These are phyloP conservation scores for Zaprionus capensis DNA, from an alignment of 1,140 invertebrate species.

Conservation along the genomic window DNA sequence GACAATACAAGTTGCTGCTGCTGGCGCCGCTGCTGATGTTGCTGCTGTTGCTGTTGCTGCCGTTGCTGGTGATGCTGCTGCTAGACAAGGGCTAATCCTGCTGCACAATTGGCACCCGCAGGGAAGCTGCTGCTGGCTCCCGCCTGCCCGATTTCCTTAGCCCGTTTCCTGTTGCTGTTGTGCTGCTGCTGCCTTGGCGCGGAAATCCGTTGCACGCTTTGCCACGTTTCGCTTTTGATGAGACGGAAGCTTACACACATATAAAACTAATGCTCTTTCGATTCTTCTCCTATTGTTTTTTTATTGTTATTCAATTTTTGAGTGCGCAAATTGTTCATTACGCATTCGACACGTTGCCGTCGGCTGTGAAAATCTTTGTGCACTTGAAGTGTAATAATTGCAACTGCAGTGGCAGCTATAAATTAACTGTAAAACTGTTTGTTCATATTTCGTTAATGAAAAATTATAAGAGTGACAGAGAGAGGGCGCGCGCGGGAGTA, in stretches of 20 bases:
- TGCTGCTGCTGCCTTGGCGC: conserved; percentile 66
- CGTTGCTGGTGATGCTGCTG: conserved; percentile 34
- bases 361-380: conserved; percentile 1
- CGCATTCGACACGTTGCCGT: conserved; percentile 62
- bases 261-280: conserved; percentile 39
- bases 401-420: conserved; percentile 29
- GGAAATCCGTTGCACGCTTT: conserved; percentile 69
- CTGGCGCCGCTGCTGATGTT: conserved; percentile 34
- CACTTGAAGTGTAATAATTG: conserved; percentile 22
- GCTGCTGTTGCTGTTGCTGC: conserved; percentile 32
- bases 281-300: conserved; percentile 29
- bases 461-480: conserved; percentile 1
- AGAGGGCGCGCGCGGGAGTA: not conserved
- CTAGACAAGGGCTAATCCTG: conserved; percentile 56
- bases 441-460: conserved; percentile 35
- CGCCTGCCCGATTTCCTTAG: conserved; percentile 53
- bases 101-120: conserved; percentile 70
- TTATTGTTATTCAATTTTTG: conserved; percentile 35
- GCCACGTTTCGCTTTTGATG: conserved; percentile 53
- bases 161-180: conserved; percentile 64
- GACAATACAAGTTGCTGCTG: conserved; percentile 53
- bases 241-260: conserved; percentile 70
- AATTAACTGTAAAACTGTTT: conserved; percentile 14
- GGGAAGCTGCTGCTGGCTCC: conserved; percentile 41
- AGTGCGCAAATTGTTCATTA: conserved; percentile 51